Evolutionary conservation across 2,113 vertebrate species (phyloP).

Genomic region (Lampris incognitus): DNA sequence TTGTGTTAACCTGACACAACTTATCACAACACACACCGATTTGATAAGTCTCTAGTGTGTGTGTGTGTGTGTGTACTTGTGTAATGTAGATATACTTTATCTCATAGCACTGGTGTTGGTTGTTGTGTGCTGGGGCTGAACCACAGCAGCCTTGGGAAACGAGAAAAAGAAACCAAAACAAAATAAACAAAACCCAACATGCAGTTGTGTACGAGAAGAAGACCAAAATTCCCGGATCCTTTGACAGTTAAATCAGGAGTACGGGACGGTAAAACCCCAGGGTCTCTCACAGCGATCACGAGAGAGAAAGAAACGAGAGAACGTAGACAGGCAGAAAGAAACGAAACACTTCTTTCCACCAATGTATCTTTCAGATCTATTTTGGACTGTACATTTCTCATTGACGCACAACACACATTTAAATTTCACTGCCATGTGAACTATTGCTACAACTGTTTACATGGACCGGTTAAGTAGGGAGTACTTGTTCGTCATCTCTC

Average conservation of each 20-base stretch:
- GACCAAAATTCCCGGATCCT: constrained; percentile 25
- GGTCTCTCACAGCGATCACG: background rate
- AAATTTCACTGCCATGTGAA: background rate
- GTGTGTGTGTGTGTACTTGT: background rate
- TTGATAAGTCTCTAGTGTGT: constrained; percentile 40
- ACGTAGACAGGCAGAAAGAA: background rate
- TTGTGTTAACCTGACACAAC: constrained; percentile 39
- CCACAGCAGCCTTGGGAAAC: background rate
- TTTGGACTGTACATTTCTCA: constrained; percentile 12
- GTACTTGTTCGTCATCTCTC: too few relatives aligned
- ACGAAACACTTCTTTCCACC: background rate
- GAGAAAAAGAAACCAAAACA: too few relatives aligned
- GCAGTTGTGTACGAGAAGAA: constrained; percentile 18
- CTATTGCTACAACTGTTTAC: too few relatives aligned
- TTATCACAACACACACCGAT: constrained; percentile 46
- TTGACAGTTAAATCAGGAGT: constrained; percentile 16
- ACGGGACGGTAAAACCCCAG: constrained; percentile 1
- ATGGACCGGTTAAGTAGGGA: too few relatives aligned
- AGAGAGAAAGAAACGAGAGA: constrained; percentile 7
- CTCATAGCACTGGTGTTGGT: too few relatives aligned
- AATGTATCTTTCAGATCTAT: background rate
- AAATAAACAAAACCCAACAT: too few relatives aligned
- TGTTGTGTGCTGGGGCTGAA: background rate
- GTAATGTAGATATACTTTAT: background rate
- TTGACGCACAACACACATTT: background rate